These are phyloP conservation scores for Lithophane socia DNA, from an alignment of 2,888 invertebrate species.

Conservation along the genomic window DNA sequence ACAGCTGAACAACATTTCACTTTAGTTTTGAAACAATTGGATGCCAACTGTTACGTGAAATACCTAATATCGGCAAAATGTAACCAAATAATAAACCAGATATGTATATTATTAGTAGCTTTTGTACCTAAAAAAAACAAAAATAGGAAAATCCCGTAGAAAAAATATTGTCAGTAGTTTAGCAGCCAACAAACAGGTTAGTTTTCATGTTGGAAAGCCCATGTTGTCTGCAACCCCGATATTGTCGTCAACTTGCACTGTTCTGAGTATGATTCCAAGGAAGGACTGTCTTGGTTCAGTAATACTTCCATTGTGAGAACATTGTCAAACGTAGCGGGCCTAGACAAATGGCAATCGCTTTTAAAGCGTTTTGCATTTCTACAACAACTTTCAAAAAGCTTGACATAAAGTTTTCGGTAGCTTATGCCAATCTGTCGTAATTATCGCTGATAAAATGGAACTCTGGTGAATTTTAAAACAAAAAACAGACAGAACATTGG, in stretches of 20 bases:
- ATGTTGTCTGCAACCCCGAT: not conserved
- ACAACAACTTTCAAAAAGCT: not conserved
- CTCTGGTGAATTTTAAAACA: not conserved
- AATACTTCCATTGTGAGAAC: not conserved
- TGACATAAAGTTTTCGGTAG: not conserved
- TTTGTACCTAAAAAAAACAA: not conserved
- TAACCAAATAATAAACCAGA: too few species aligned
- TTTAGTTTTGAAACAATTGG: slow-evolving; percentile 60
- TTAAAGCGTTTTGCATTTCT: too few species aligned
- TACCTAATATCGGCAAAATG: slow-evolving; percentile 44
- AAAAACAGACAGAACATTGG: not conserved
- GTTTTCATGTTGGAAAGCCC: too few species aligned
- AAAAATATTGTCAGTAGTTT: not conserved
- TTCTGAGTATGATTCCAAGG: not conserved
- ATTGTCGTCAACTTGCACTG: not conserved
- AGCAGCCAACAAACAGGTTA: not conserved
- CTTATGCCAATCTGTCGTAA: not conserved
- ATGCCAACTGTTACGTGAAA: slow-evolving; percentile 41
- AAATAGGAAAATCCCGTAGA: not conserved
- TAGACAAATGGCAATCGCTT: not conserved
- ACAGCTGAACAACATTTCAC: slow-evolving; percentile 50
- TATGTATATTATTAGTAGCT: not conserved
- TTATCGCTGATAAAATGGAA: not conserved
- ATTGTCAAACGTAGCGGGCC: not conserved
- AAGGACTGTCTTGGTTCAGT: too few species aligned